Percentiles rank a stretch among this genome's conserved stretches.
These are phyloP conservation scores for Caenorhabditis parvicauda DNA, from an alignment of 2,888 invertebrate genomes.

Conservation along the genomic window DNA sequence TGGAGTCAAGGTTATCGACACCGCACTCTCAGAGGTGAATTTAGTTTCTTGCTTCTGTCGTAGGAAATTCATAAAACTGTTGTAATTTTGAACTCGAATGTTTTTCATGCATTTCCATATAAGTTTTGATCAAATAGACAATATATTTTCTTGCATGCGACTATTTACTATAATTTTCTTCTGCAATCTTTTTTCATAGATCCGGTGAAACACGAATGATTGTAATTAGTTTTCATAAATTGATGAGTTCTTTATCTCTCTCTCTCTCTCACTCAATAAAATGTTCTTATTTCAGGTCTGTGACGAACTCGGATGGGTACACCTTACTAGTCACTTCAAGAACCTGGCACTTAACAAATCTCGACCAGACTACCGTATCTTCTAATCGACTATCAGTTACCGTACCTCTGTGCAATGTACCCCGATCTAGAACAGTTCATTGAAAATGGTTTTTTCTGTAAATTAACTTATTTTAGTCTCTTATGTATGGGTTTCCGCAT, in stretches of 20 bases:
- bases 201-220: background rate
- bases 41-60: background rate
- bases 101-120: background rate
- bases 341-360: constrained; percentile 73
- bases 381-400: too few relatives aligned
- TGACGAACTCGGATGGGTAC: constrained; percentile 74
- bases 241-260: too few relatives aligned
- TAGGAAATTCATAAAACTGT: background rate
- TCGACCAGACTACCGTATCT: constrained; percentile 73
- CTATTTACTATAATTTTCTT: too few relatives aligned
- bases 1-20: constrained; percentile 27
- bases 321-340: constrained; percentile 70
- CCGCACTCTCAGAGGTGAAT: constrained; percentile 38
- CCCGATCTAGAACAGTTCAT: too few relatives aligned
- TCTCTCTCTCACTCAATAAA: too few relatives aligned
- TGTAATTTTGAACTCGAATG: background rate
- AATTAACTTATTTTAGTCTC: too few relatives aligned
- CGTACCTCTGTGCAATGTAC: too few relatives aligned
- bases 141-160: too few relatives aligned
- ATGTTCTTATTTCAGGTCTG: constrained; percentile 70
- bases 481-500: too few relatives aligned
- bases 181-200: too few relatives aligned
- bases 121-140: too few relatives aligned
- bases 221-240: background rate
- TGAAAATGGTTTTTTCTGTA: too few relatives aligned